phyloP scores from a whole-genome alignment of 2,113 vertebrate species.

The Megalops atlanticus region DNA sequence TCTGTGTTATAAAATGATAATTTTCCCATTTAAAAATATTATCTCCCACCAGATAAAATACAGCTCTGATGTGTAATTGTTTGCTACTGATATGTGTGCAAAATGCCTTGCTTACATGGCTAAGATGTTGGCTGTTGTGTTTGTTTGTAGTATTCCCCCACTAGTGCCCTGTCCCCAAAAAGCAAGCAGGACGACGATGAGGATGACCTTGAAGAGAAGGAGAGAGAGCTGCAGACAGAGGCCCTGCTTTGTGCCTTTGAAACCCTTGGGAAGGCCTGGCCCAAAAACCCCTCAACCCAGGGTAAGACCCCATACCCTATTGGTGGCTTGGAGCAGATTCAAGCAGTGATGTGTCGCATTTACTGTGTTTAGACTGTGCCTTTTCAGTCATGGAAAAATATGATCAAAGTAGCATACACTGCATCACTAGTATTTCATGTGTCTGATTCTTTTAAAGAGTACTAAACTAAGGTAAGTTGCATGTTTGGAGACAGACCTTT shows the following conservation, averaged over 20 bases:
- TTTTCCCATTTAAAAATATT: not conserved
- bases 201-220: slow-evolving; percentile 72
- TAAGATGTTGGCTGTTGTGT: not conserved
- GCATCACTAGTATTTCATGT: not conserved
- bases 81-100: not conserved
- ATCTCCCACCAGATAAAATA: no score
- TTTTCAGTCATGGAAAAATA: no score
- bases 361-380: no score
- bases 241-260: slow-evolving; percentile 87
- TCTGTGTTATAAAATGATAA: not conserved
- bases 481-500: no score
- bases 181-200: slow-evolving; percentile 61
- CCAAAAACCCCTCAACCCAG: slow-evolving; percentile 79
- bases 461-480: no score
- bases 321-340: not conserved
- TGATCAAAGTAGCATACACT: not conserved
- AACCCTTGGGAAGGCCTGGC: slow-evolving; percentile 91
- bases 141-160: slow-evolving; percentile 74
- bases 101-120: not conserved
- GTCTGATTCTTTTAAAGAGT: no score
- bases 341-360: no score
- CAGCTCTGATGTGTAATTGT: no score
- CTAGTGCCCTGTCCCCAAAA: slow-evolving; percentile 66
- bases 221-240: slow-evolving; percentile 83
- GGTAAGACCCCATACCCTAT: slow-evolving; percentile 67